A percentile compares a stretch with the other conserved stretches of the same genome.
These are phyloP conservation scores for Esperia sulphurella DNA, from an alignment of 2,888 invertebrate genomes.

Conservation along the genomic window DNA sequence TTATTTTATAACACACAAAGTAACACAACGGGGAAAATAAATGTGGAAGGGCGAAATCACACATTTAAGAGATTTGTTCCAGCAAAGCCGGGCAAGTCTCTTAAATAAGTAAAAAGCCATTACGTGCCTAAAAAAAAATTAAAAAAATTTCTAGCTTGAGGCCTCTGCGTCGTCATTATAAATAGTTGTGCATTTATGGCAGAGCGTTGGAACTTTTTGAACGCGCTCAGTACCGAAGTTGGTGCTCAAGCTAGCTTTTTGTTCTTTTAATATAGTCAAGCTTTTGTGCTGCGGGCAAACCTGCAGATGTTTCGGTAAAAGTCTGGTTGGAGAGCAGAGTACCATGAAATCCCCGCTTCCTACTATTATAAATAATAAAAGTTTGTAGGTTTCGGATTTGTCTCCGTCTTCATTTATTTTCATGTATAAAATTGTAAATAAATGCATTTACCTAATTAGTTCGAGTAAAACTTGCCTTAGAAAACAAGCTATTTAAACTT, in stretches of 20 bases:
- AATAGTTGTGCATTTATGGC: conserved; percentile 40
- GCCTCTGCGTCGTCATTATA: conserved; percentile 43
- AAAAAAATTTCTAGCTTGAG: conserved; percentile 30
- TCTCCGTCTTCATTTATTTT: neutral
- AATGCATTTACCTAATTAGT: too few relatives aligned
- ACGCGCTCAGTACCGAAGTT: conserved; percentile 31
- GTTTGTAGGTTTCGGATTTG: neutral
- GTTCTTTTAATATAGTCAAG: conserved; percentile 34
- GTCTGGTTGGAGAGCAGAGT: neutral
- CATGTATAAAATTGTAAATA: too few relatives aligned
- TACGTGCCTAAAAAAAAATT: too few relatives aligned
- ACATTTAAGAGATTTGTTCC: too few relatives aligned
- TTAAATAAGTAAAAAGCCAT: too few relatives aligned
- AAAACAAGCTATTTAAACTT: too few relatives aligned
- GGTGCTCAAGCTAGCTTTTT: conserved; percentile 28
- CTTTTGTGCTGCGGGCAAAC: conserved; percentile 26
- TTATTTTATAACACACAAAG: too few relatives aligned
- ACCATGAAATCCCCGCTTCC: neutral
- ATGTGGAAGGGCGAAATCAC: too few relatives aligned
- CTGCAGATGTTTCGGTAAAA: conserved; percentile 17
- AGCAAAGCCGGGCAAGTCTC: too few relatives aligned
- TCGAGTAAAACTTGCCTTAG: too few relatives aligned
- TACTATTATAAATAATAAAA: too few relatives aligned
- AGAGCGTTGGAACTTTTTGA: conserved; percentile 38
- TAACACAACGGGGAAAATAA: too few relatives aligned